Evolutionary conservation across 2,888 invertebrate genomes (phyloP).

Genomic region (Yponomeuta sedellus): DNA sequence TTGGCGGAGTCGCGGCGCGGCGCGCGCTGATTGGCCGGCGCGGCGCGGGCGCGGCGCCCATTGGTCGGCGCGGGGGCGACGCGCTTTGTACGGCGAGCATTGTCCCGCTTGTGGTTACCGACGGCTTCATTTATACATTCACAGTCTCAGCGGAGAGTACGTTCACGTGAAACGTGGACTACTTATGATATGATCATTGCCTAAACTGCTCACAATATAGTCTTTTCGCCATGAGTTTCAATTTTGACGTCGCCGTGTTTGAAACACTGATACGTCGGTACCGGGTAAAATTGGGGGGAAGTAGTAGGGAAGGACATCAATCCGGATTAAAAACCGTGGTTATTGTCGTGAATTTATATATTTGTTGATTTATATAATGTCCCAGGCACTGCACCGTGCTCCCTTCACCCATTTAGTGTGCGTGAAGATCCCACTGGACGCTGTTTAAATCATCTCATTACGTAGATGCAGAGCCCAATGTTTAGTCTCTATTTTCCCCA

Average conservation of each 20-base stretch:
- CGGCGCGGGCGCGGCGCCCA: slow-evolving; percentile 1
- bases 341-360: too few relatives aligned
- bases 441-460: too few relatives aligned
- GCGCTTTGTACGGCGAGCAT: neutral
- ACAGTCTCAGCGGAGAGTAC: neutral
- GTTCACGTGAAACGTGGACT: neutral
- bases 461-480: too few relatives aligned
- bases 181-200: neutral
- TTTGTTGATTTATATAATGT: too few relatives aligned
- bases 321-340: too few relatives aligned
- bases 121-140: neutral
- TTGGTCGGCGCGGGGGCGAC: slow-evolving; percentile 2
- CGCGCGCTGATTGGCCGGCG: slow-evolving; percentile 5
- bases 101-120: neutral
- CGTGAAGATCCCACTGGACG: too few relatives aligned
- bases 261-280: neutral
- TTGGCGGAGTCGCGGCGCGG: neutral
- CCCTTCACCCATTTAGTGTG: too few relatives aligned
- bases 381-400: too few relatives aligned
- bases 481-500: too few relatives aligned
- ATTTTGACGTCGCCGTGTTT: neutral
- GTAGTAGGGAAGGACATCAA: too few relatives aligned
- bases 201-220: neutral
- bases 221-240: too few relatives aligned
- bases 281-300: neutral